Base-by-base conservation (phyloP, 2,113 vertebrate genomes). In the Dicrurus megarhynchus region DNA sequence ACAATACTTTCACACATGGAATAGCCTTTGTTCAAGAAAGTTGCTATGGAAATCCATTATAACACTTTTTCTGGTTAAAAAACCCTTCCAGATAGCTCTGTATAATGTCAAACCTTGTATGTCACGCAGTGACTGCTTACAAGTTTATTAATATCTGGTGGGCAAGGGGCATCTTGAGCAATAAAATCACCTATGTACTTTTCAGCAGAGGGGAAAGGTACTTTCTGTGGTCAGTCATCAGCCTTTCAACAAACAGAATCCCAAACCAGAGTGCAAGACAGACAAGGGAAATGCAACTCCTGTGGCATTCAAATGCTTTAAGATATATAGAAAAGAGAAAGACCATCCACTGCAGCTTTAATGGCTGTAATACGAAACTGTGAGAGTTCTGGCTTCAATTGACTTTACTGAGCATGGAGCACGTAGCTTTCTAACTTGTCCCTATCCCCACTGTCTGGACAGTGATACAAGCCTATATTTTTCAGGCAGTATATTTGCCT, bases 31-130 rank as follows among this genome's bases (percentile, higher is more conserved):
- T 93, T 49, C 30, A 84, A 75, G 75, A 86, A 89, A 67, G 53
- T 71, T 87, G 57, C 69, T 89, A 52, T 71, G 87, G 59, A 94
- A 89, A 96, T 95, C 47, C 53, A 69, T 91, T 56, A 56, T 61
- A 88, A 63, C 26, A 39, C 56, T 93, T 85, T 91, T 94, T 78
- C 61, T 90, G 59, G 4, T 32, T 78, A 59, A 75, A 87, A 82
- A 41, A 0, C 11, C 23, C 42, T 87, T 68, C 60, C 21, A 44
- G 41, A 60, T 68, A 75, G 27, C 14, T 88, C 42, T 41, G 10
- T 65, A 37, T 79, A 14, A 50, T 87, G 94, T 92, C 57, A 87
- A 47, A 87, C 49, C 86, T 83, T 84, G 60, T 60, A 41, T 90
- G 95, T 94, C 68, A 87, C 6, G 3, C 35, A 42, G 28, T 46